Base-by-base conservation (phyloP, 2,888 invertebrate species). In the Trissonchulus latispiculum region DNA sequence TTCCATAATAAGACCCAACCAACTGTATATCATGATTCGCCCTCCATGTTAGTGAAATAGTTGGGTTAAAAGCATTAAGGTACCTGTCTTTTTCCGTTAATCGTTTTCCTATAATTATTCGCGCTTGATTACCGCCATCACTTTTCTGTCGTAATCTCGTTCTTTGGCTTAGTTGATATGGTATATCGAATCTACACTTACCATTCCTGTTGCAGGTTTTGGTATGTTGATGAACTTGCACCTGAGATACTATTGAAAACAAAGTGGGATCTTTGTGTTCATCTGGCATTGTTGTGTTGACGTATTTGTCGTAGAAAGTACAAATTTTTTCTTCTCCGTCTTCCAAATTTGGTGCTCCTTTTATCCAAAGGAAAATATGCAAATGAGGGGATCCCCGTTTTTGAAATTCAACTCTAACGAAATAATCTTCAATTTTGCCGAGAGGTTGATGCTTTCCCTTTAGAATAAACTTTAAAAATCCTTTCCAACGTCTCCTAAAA, bases 401-500 rank as follows among this genome's bases (percentile, higher is more conserved):
- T n/a, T 64, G 66, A 64, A 64, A 64, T n/a, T 64, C 66, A 64
- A 64, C 66, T 64, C 66, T 64, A 23, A 23, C 23, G 48, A 48
- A 48, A 48, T 15, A 48, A 48, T 48, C 48, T 48, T 48, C 23
- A 48, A 48, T 48, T 15, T 48, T 23, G 23, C 48, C 48, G 8
- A 48, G 23, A 15, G 48, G 48, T 48, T 48, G 8, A 15, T 8
- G 23, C 8, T 23, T 8, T 15, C 23, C 8, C 28, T 64, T 64
- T 64, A 32, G 35, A 15, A 64, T 64, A 64, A 15, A 64, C 8
- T n/a, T 8, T 8, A 64, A 64, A 64, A 64, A 64, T 28, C 8
- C 66, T 64, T 33, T 29, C 66, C 66, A 64, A 15, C 66, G 66
- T 64, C 66, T 64, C 8, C 35, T 8, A 64, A 64, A 64, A 32